phyloP scores from a whole-genome alignment of 2,888 invertebrate genomes.

The Willowsia nigromaculata region DNA sequence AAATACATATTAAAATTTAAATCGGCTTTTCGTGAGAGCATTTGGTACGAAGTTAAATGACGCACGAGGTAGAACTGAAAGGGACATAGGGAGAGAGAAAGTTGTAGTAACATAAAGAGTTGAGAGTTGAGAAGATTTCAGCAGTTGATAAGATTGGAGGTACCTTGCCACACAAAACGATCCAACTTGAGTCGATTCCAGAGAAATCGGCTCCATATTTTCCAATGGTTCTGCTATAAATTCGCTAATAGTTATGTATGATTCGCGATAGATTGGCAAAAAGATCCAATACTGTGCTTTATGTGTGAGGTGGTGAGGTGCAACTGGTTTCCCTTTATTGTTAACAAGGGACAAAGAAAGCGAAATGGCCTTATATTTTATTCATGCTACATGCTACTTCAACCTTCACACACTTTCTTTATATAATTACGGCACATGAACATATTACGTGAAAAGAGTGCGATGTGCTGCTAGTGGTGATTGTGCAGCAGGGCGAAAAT shows the following conservation, averaged over 20 bases:
- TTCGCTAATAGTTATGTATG: background rate
- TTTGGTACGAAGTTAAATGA: background rate
- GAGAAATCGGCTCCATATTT: background rate
- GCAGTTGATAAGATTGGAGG: background rate
- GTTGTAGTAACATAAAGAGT: background rate
- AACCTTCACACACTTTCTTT: constrained; percentile 2
- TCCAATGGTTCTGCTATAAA: background rate
- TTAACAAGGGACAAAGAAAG: constrained; percentile 48
- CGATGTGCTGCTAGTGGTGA: background rate
- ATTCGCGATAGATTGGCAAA: background rate
- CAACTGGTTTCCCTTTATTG: constrained; percentile 56
- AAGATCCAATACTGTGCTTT: background rate
- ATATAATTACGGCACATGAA: constrained; percentile 10
- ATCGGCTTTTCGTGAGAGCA: background rate
- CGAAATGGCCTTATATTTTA: constrained; percentile 28
- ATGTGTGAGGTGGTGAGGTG: background rate
- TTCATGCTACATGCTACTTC: background rate
- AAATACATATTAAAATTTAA: background rate
- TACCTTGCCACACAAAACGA: background rate
- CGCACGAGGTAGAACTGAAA: background rate
- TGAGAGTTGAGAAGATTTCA: background rate
- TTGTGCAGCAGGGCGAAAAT: background rate
- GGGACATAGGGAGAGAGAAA: background rate
- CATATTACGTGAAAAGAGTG: background rate
- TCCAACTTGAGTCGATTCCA: background rate